A percentile compares a stretch with the other conserved stretches of the same genome.
Conservation (phyloP, 2,888 invertebrate species). For the Sinodicranocentrus sp. region DNA sequence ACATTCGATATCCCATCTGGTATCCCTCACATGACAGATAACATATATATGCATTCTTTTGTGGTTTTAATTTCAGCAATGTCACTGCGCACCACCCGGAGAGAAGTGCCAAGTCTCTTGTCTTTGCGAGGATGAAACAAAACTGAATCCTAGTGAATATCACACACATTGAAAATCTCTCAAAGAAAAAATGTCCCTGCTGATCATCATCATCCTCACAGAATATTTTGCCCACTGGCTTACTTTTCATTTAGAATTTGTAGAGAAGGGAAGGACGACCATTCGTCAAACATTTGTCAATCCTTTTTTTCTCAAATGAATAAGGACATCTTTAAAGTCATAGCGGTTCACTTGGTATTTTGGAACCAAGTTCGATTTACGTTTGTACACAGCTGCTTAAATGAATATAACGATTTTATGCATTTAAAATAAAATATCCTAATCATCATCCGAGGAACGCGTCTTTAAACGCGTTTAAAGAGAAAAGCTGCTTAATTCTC, state of each 20-base stretch:
- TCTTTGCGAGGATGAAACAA: conserved; percentile 56
- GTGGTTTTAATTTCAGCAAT: conserved; percentile 60
- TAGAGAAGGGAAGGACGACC: conserved; percentile 59
- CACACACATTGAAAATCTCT: neutral
- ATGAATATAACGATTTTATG: neutral
- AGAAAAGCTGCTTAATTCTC: conserved; percentile 67
- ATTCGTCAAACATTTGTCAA: conserved; percentile 75
- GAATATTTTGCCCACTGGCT: conserved; percentile 54
- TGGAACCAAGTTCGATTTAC: too few relatives aligned
- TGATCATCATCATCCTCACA: conserved; percentile 10
- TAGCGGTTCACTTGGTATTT: neutral
- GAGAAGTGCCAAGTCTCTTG: conserved; percentile 32
- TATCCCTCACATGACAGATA: conserved; percentile 3
- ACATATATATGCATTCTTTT: conserved; percentile 41
- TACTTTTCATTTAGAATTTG: conserved; percentile 20
- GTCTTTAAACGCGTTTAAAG: conserved; percentile 47
- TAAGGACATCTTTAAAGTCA: conserved; percentile 31
- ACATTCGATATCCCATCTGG: neutral
- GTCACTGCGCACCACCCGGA: conserved; percentile 57
- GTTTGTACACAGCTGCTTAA: conserved; percentile 28
- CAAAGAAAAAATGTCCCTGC: conserved; percentile 24
- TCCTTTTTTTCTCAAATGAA: conserved; percentile 54
- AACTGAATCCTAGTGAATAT: conserved; percentile 12
- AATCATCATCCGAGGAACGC: conserved; percentile 28
- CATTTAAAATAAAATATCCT: conserved; percentile 39